Evolutionary conservation across 92 coral and sea anemone species (phyloP).

Genomic region (Zoanthus sociatus): DNA sequence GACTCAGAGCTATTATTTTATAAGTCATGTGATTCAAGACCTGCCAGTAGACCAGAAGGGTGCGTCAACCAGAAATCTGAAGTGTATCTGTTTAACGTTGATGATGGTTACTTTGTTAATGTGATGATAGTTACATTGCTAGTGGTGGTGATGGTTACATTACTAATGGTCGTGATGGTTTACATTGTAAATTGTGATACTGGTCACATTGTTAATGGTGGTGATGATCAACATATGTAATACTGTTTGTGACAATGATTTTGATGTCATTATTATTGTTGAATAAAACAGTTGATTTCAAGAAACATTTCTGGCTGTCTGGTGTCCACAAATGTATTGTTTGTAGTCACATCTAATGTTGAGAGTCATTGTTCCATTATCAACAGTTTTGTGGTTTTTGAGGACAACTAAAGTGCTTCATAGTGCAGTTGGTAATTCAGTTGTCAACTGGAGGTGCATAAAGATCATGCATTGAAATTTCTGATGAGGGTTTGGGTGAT

Average conservation of each 20-base stretch:
- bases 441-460: too few relatives aligned
- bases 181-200: neutral
- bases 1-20: slow-evolving; percentile 39
- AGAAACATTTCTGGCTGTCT: too few relatives aligned
- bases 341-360: too few relatives aligned
- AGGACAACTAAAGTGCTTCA: too few relatives aligned
- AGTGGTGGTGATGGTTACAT: neutral
- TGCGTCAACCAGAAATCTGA: neutral
- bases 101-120: neutral
- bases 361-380: too few relatives aligned
- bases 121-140: neutral
- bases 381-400: too few relatives aligned
- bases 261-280: too few relatives aligned
- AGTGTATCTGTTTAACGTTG: neutral
- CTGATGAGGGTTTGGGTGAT: neutral
- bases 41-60: slow-evolving; percentile 41
- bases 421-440: too few relatives aligned
- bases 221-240: neutral
- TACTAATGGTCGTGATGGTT: neutral
- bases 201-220: neutral
- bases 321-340: too few relatives aligned
- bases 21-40: slow-evolving; percentile 33
- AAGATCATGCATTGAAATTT: too few relatives aligned
- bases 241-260: too few relatives aligned
- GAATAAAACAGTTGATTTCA: too few relatives aligned